Percentiles rank a stretch among this genome's conserved stretches.
These are phyloP conservation scores for Thamnophis sirtalis DNA, from an alignment of 2,113 vertebrate species.

Conservation along the genomic window DNA sequence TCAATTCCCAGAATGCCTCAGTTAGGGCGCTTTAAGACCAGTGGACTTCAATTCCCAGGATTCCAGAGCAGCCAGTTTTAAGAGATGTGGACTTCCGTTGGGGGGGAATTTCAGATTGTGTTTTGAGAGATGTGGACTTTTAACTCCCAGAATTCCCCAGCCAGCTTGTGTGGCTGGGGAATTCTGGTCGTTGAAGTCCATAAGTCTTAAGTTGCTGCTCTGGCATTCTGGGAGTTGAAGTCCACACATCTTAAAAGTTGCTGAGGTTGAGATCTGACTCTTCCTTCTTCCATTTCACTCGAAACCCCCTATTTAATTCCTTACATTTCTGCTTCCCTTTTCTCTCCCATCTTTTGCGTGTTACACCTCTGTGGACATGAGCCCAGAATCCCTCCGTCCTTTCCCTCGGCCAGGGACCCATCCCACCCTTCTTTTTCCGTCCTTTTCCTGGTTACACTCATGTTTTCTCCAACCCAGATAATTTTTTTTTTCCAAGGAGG, in stretches of 20 bases:
- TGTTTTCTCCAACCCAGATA: neutral
- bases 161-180: too few relatives aligned
- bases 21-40: neutral
- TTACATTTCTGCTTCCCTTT: neutral
- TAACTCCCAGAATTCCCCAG: neutral
- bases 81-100: neutral
- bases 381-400: neutral
- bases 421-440: neutral
- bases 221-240: too few relatives aligned
- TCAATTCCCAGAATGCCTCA: neutral
- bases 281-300: too few relatives aligned
- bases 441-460: neutral
- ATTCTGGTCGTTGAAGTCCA: too few relatives aligned
- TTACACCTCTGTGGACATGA: neutral
- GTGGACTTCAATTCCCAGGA: neutral
- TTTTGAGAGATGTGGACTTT: neutral
- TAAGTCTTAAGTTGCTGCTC: too few relatives aligned
- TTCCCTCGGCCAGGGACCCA: neutral
- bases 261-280: too few relatives aligned
- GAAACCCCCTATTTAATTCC: neutral
- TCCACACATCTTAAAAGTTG: too few relatives aligned
- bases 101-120: neutral
- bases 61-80: neutral
- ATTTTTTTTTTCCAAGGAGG: neutral
- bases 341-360: too few relatives aligned